phyloP scores from a whole-genome alignment of 2,888 invertebrate genomes.

The Xiphydria camelus region DNA sequence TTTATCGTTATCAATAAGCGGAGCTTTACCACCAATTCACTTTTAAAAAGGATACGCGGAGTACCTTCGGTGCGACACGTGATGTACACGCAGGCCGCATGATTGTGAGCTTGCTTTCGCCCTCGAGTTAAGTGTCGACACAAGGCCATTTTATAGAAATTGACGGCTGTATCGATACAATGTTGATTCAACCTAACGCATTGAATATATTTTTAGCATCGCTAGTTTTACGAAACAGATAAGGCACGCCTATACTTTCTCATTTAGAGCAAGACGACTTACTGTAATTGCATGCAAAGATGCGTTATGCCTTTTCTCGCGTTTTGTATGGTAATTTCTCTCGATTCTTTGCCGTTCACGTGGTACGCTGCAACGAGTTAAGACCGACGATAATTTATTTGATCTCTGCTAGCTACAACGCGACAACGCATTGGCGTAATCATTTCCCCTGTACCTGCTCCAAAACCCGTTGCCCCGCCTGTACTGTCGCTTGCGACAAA shows the following conservation, averaged over 20 bases:
- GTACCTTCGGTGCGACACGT: conserved; percentile 95
- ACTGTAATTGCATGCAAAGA: conserved; percentile 81
- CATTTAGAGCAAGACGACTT: too few species aligned
- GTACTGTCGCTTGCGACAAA: conserved; percentile 90
- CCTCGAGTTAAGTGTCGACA: conserved; percentile 86
- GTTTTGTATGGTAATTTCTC: conserved; percentile 88
- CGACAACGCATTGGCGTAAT: background rate
- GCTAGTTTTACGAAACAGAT: background rate
- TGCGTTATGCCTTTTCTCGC: conserved; percentile 84
- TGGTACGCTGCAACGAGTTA: conserved; percentile 71
- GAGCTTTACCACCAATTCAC: too few species aligned
- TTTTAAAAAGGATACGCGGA: conserved; percentile 76
- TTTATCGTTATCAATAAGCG: too few species aligned
- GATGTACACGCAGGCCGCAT: conserved; percentile 97
- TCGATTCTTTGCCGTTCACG: conserved; percentile 84
- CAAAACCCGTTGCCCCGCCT: conserved; percentile 81
- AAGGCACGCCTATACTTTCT: too few species aligned
- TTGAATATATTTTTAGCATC: conserved; percentile 3
- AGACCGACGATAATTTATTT: too few species aligned
- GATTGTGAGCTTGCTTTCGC: conserved; percentile 84
- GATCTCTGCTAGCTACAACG: too few species aligned
- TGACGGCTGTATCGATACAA: conserved; percentile 90
- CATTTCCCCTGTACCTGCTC: conserved; percentile 62
- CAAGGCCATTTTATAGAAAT: conserved; percentile 91
- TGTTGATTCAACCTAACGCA: conserved; percentile 86